Evolutionary conservation across 1,140 invertebrate species (phyloP).

Genomic region (Ooceraea biroi): DNA sequence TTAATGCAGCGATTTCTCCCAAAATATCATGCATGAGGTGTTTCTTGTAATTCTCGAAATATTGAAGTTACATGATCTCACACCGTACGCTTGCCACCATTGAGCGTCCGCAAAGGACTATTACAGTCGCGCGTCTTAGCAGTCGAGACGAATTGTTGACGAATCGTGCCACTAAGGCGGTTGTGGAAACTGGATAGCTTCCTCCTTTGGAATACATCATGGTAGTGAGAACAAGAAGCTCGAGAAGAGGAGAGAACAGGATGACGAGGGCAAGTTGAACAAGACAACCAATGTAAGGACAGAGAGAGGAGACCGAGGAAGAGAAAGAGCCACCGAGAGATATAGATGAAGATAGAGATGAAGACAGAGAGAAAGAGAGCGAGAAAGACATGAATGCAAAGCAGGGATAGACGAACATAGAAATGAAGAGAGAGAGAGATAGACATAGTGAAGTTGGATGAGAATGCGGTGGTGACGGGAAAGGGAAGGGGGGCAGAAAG

Average conservation of each 20-base stretch:
- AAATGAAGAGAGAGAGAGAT: background rate
- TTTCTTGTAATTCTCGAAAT: background rate
- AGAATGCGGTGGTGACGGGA: slow-evolving; percentile 14
- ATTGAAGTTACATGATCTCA: background rate
- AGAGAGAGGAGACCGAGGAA: background rate
- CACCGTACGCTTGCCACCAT: background rate
- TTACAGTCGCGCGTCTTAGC: slow-evolving; percentile 25
- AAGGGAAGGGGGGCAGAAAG: slow-evolving; percentile 31
- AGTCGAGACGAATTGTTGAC: slow-evolving; percentile 44
- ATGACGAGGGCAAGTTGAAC: background rate
- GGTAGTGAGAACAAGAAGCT: slow-evolving; percentile 44
- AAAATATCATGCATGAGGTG: background rate
- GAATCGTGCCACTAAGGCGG: slow-evolving; percentile 45
- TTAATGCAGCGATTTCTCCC: background rate
- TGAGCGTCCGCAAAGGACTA: background rate
- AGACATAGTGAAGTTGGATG: slow-evolving; percentile 38
- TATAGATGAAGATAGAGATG: background rate
- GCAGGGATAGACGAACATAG: background rate
- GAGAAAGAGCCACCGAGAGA: background rate
- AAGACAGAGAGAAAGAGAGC: background rate
- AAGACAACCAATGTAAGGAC: slow-evolving; percentile 2
- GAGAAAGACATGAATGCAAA: background rate
- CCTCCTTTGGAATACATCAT: slow-evolving; percentile 6
- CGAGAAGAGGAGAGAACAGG: background rate
- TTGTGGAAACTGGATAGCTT: slow-evolving; percentile 42